phyloP scores from a whole-genome alignment of 2,113 vertebrate species.

The Esox niger region DNA sequence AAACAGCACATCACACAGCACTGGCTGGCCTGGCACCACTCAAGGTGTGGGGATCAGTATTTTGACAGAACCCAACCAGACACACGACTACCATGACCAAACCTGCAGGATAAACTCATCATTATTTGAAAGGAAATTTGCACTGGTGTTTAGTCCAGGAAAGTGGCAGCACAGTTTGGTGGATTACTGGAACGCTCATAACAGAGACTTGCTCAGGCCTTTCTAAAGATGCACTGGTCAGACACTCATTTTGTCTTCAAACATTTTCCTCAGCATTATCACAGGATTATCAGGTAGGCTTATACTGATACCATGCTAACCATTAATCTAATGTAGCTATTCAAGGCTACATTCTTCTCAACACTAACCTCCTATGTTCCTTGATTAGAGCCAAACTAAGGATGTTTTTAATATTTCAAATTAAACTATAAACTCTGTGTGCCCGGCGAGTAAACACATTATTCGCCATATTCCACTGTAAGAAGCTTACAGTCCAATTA shows the following conservation, averaged over 20 bases:
- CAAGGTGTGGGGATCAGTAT: background rate
- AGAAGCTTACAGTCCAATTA: constrained; percentile 37
- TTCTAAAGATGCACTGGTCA: background rate
- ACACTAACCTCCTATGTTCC: constrained; percentile 30
- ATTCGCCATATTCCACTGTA: constrained; percentile 3
- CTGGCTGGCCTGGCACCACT: background rate
- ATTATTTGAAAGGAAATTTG: constrained; percentile 2
- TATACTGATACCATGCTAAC: no score
- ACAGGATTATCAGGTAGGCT: constrained; percentile 9
- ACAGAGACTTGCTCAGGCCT: background rate
- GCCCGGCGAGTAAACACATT: constrained; percentile 7
- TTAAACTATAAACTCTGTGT: constrained; percentile 32
- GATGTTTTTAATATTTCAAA: constrained; percentile 46
- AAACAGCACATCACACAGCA: background rate
- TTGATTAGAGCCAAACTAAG: constrained; percentile 15
- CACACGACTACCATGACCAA: background rate
- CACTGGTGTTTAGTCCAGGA: background rate
- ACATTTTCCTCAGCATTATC: background rate
- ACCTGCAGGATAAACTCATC: no score
- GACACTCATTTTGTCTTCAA: no score
- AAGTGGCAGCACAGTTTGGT: background rate
- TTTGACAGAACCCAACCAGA: background rate
- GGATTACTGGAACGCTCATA: no score
- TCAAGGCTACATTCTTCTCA: constrained; percentile 52
- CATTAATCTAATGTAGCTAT: constrained; percentile 45